A percentile compares a stretch with the other conserved stretches of the same genome.
Conservation (phyloP, 1,140 invertebrate species). For the Whitmania pigra region DNA sequence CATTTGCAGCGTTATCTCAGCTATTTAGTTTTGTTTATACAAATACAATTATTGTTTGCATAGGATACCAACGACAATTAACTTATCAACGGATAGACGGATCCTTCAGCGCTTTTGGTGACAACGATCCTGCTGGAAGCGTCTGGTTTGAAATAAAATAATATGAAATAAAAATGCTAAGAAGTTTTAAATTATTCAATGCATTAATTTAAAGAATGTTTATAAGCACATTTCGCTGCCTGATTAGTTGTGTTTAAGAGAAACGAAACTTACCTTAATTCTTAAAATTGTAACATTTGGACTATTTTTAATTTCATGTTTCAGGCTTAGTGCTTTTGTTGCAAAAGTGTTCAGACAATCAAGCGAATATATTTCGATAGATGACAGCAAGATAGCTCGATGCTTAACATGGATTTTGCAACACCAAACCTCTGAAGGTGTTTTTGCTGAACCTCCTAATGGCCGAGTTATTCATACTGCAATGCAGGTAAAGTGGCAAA, state of each 20-base stretch:
- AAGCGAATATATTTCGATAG: constrained; percentile 62
- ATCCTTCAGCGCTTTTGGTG: constrained; percentile 85
- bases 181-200: background rate
- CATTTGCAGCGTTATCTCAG: no score
- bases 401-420: constrained; percentile 56
- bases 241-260: no score
- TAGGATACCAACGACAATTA: constrained; percentile 78
- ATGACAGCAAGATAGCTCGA: constrained; percentile 54
- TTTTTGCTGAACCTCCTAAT: constrained; percentile 8
- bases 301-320: background rate
- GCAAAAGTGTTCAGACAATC: constrained; percentile 75
- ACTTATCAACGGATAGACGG: constrained; percentile 76
- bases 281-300: no score
- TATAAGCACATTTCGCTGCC: no score
- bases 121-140: constrained; percentile 65
- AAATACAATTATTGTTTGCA: background rate
- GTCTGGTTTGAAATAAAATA: constrained; percentile 54
- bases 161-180: background rate
- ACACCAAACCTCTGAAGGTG: constrained; percentile 1
- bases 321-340: constrained; percentile 80
- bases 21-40: no score
- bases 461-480: constrained; percentile 10
- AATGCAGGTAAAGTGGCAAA: constrained; percentile 15
- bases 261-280: no score
- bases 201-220: background rate